Evolutionary conservation across 92 coral and sea anemone species (phyloP).

Genomic region (Bergia sp.): DNA sequence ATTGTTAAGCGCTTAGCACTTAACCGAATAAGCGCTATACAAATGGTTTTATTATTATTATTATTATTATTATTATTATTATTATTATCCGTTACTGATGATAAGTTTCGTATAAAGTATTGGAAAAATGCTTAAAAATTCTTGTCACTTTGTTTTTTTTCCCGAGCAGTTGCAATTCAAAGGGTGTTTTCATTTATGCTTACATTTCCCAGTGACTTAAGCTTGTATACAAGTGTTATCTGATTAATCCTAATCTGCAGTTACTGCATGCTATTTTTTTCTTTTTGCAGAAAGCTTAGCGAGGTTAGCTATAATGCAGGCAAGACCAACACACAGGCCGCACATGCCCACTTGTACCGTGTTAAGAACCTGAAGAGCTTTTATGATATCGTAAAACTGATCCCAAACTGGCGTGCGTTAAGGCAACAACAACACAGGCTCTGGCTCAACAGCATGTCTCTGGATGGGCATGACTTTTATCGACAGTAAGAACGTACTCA

Average conservation of each 20-base stretch:
- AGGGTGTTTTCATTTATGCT: no score
- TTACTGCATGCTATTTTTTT: no score
- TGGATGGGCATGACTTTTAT: slow-evolving; percentile 10
- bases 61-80: slow-evolving; percentile 4
- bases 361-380: slow-evolving; percentile 55
- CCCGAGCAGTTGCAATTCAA: no score
- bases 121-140: no score
- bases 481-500: background rate
- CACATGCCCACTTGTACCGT: slow-evolving; percentile 84
- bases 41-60: background rate
- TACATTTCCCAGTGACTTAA: no score
- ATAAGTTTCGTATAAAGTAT: no score
- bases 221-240: no score
- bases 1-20: no score
- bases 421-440: slow-evolving; percentile 48
- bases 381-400: slow-evolving; percentile 67
- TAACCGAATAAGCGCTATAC: no score
- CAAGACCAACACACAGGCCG: slow-evolving; percentile 79
- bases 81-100: no score
- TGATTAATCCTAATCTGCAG: background rate
- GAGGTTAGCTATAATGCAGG: slow-evolving; percentile 62
- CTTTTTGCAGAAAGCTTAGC: slow-evolving; percentile 37
- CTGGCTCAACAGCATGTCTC: slow-evolving; percentile 68
- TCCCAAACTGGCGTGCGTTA: slow-evolving; percentile 76
- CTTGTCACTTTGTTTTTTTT: no score